These are phyloP conservation scores for Tor tambroides DNA, from an alignment of 2,113 vertebrate species.

Conservation along the genomic window DNA sequence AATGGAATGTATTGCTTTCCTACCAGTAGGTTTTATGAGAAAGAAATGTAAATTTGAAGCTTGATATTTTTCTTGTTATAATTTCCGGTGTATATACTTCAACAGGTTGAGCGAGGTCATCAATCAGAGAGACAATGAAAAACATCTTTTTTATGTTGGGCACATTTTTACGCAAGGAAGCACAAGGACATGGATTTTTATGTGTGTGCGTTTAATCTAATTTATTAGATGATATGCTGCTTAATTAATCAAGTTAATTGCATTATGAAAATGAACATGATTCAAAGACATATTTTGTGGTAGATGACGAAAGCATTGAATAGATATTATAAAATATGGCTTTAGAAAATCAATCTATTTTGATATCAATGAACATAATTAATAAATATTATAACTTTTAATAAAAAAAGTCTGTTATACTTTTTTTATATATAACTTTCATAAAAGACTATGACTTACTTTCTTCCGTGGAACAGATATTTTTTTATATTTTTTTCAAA, in stretches of 20 bases:
- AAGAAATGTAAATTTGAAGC: slow-evolving; percentile 17
- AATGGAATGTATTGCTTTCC: not conserved
- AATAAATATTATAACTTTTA: not conserved
- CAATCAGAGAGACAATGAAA: slow-evolving; percentile 1
- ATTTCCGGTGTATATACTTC: not conserved
- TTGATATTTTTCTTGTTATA: not conserved
- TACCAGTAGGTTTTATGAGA: slow-evolving; percentile 9
- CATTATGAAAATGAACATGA: not conserved
- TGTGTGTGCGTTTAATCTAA: not conserved
- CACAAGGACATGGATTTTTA: not conserved
- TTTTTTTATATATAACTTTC: not conserved
- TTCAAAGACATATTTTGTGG: not conserved
- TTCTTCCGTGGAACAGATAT: not conserved
- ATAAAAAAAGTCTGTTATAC: not conserved
- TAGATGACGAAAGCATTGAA: not conserved
- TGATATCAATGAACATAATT: not conserved
- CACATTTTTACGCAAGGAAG: not conserved
- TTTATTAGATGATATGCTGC: not conserved
- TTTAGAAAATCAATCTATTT: not conserved
- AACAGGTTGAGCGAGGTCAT: not conserved
- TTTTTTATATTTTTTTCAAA: too few species aligned
- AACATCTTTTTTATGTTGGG: not conserved
- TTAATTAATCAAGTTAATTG: not conserved
- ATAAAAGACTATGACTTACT: not conserved
- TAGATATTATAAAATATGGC: not conserved